Conservation (phyloP, 2,113 vertebrate genomes). For the Cyrtonyx montezumae region DNA sequence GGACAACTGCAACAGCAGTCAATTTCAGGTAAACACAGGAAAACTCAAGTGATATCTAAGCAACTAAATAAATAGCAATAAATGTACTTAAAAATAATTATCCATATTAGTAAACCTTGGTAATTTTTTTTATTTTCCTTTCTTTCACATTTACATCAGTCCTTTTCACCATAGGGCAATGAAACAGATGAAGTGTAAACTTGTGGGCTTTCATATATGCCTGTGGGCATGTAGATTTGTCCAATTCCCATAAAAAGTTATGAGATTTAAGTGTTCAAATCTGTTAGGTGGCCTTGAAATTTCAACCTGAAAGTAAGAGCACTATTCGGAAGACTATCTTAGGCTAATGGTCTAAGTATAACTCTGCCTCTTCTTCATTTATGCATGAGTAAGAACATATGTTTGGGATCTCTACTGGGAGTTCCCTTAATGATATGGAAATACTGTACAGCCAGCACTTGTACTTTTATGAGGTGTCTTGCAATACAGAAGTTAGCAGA, state of each 20-base stretch:
- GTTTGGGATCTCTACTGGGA: neutral
- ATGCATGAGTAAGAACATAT: neutral
- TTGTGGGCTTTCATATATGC: neutral
- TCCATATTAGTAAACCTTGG: neutral
- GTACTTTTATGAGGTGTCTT: neutral
- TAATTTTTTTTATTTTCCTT: neutral
- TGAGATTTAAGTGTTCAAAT: neutral
- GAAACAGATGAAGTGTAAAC: neutral
- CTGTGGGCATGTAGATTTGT: neutral
- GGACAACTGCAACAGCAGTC: neutral
- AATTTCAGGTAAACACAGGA: neutral
- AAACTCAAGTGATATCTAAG: neutral
- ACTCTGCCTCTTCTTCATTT: neutral
- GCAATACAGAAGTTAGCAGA: neutral
- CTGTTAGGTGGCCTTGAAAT: neutral
- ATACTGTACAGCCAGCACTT: neutral
- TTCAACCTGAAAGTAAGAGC: neutral
- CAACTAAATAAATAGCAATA: neutral
- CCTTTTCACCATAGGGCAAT: neutral
- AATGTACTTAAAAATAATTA: neutral
- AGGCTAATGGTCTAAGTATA: neutral
- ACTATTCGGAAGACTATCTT: neutral
- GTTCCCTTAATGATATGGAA: neutral
- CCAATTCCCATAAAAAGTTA: neutral
- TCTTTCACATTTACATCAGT: neutral